These are phyloP conservation scores for Ammospiza maritima DNA, from an alignment of 2,797 vertebrate genomes.

Conservation along the genomic window DNA sequence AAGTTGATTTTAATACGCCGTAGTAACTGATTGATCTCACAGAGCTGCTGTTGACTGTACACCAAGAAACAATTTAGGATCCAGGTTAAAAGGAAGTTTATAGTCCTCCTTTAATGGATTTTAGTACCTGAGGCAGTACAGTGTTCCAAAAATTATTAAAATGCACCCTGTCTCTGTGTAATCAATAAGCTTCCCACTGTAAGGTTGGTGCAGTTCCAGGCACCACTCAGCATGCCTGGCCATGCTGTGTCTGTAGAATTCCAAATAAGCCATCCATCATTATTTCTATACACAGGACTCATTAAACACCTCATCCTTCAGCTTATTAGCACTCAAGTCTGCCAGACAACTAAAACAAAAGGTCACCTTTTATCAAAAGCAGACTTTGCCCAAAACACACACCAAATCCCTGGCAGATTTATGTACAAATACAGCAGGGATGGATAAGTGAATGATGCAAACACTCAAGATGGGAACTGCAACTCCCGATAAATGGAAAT, in stretches of 20 bases:
- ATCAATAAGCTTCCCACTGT: slow-evolving; percentile 74
- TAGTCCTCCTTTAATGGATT: slow-evolving; percentile 77
- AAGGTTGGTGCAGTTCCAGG: slow-evolving; percentile 72
- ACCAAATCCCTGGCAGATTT: slow-evolving; percentile 39
- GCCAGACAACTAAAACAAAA: slow-evolving; percentile 63
- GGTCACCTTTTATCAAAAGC: slow-evolving; percentile 64
- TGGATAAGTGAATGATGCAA: neutral
- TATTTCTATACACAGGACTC: slow-evolving; percentile 69
- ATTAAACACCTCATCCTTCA: slow-evolving; percentile 72
- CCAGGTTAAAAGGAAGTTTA: slow-evolving; percentile 74
- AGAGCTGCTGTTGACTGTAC: slow-evolving; percentile 70
- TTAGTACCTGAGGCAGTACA: slow-evolving; percentile 71
- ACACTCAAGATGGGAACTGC: neutral
- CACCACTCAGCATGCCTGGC: slow-evolving; percentile 31
- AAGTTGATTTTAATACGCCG: slow-evolving; percentile 72
- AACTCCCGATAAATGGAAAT: neutral
- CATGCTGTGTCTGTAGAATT: slow-evolving; percentile 65
- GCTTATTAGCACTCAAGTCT: slow-evolving; percentile 70
- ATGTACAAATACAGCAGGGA: neutral
- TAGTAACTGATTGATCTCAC: slow-evolving; percentile 71
- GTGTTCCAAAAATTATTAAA: slow-evolving; percentile 76
- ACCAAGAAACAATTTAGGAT: slow-evolving; percentile 74
- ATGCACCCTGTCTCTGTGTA: slow-evolving; percentile 67
- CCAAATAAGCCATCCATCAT: slow-evolving; percentile 74
- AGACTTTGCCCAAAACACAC: slow-evolving; percentile 39